These are phyloP conservation scores for Pecten maximus DNA, from an alignment of 2,888 invertebrate genomes.

Conservation along the genomic window DNA sequence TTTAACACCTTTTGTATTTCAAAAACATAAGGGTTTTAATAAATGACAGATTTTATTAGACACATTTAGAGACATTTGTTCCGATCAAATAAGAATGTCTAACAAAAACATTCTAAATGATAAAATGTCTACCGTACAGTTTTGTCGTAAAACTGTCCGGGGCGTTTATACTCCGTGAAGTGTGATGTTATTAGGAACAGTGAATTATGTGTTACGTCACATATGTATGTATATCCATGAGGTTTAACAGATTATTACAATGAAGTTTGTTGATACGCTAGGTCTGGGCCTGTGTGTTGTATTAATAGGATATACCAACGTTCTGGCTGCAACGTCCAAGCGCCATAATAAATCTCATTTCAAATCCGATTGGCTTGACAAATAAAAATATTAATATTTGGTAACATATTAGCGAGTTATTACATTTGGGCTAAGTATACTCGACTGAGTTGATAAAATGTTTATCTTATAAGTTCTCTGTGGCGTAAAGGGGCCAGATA, in stretches of 20 bases:
- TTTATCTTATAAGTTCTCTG: neutral
- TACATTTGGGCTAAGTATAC: neutral
- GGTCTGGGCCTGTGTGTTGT: neutral
- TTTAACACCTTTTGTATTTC: too few species aligned
- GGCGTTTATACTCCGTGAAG: neutral
- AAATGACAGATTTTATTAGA: too few species aligned
- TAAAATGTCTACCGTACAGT: neutral
- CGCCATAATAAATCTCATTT: neutral
- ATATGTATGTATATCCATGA: neutral
- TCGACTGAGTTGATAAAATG: neutral
- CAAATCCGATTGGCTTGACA: constrained; percentile 24
- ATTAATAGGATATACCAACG: neutral
- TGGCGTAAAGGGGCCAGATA: neutral
- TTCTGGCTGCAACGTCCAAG: neutral
- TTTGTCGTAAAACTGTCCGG: too few species aligned
- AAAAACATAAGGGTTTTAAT: too few species aligned
- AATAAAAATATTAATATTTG: constrained; percentile 12
- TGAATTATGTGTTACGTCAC: neutral
- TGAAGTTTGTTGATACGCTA: neutral
- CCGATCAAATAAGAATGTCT: too few species aligned
- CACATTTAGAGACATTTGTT: too few species aligned
- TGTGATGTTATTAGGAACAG: neutral
- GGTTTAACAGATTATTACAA: neutral
- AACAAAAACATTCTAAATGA: neutral
- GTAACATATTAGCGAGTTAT: constrained; percentile 11